Base-by-base conservation (phyloP, 2,113 vertebrate genomes). In the Meleagris gallopavo region DNA sequence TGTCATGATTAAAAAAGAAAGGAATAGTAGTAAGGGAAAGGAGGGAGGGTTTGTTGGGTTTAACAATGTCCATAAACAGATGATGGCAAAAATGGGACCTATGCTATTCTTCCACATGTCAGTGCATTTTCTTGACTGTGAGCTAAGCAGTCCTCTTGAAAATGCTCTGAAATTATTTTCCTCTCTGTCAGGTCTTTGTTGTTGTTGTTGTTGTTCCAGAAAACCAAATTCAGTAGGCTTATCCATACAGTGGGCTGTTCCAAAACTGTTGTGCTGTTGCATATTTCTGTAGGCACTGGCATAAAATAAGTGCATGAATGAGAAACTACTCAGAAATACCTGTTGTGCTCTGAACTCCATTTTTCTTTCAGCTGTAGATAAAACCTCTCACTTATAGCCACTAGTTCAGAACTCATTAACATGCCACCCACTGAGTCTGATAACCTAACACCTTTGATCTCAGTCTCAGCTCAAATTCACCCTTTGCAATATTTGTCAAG, bases 371-470 rank as follows among this genome's bases (percentile, higher is more conserved):
- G 89, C 91, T 95, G 93, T 94, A 95, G 87, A 94, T 73, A 45
- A 80, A 62, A 43, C 87, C 61, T 93, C 78, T 94, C 13, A 13
- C 82, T 95, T 90, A 43, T 73, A 85, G 82, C 61, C 89, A 60
- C 82, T 76, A 67, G 84, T 94, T 87, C 83, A 76, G 72, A 89
- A 91, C 67, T 77, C 93, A 95, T 91, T 94, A 91, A 85, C 95
- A 93, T 94, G 92, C 92, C 92, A 67, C 92, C 93, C 93, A 85
- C 87, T 86, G 85, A 89, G 95, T 92, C 94, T 92, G 89, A 91
- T 94, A 96, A 94, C 89, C 74, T 30, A 89, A 83, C 94, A 94
- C 89, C 78, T 96, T 88, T 12, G 57, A 77, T 95, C 94, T 91
- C 87, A 89, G 86, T 81, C 93, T 85, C 84, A 88, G 87, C 78